Evolutionary conservation across 1,140 invertebrate genomes (phyloP), one percentile per base, ranked within the genome.

Genomic region (Pantala flavescens): DNA sequence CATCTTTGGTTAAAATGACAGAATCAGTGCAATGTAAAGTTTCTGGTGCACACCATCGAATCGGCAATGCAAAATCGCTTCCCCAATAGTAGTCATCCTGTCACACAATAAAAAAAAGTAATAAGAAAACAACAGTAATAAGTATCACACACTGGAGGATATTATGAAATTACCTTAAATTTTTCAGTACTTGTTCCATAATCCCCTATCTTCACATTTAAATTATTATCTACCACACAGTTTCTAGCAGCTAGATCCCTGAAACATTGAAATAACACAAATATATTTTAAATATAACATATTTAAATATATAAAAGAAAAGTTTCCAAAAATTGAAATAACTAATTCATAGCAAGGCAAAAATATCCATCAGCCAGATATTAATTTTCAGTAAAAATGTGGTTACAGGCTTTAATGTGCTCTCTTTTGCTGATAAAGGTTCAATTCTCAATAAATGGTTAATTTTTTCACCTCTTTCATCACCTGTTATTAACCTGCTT

Each of bases 1-100:
- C 85, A 76, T 87, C 84, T 77, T 87, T 85, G 0, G 90, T 88
- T 80, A 90, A 87, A 74, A 92, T 90, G 0, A 87, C 88, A 7
- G 87, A 89, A 43, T 88, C 86, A 10, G 90, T 90, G 77, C 88
- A 89, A 28, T 84, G 82, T 7, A 93, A 78, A 9, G 88, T 87
- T 82, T 93, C 91, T 9, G 91, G 91, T 36, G 91, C 88, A 79
- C 90, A 90, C 91, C 91, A 93, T 77, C 91, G 82, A 42, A 93
- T 86, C 3, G 91, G 90, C 24, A 93, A 82, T 10, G 88, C 88
- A 36, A 90, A 83, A 75, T 90, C 87, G 63, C 87, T 88, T 75
- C 87, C 84, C 73, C 87, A 86, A 78, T 91, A 91, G 80, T 93
- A 93, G 80, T 93, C 91, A 76, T 87, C 86, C 77, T 90, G 85